Conservation (phyloP, 2,888 invertebrate species). For the Hemistola chrysoprasaria region DNA sequence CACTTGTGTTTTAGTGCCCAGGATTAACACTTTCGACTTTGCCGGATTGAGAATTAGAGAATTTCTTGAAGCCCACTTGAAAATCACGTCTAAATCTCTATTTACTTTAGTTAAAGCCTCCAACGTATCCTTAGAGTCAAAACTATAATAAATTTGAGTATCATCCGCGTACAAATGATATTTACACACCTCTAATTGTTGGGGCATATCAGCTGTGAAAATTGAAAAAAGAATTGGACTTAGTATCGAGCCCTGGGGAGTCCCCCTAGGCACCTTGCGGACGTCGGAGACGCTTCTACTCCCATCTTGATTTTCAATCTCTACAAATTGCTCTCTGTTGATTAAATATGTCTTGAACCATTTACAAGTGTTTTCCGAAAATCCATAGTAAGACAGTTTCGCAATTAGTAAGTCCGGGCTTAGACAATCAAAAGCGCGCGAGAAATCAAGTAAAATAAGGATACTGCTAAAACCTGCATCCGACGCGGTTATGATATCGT, state of each 20-base stretch:
- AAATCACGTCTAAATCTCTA: too few species aligned
- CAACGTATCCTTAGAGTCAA: too few species aligned
- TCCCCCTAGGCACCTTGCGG: background rate
- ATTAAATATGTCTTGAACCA: slow-evolving; percentile 16
- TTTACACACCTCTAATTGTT: too few species aligned
- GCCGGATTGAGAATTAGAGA: too few species aligned
- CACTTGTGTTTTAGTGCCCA: too few species aligned
- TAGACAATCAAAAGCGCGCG: slow-evolving; percentile 23
- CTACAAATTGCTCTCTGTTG: slow-evolving; percentile 3
- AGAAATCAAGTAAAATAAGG: slow-evolving; percentile 19
- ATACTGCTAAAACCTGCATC: slow-evolving; percentile 18
- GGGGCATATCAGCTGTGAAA: background rate
- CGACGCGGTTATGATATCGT: slow-evolving; percentile 21
- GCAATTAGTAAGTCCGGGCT: slow-evolving; percentile 9
- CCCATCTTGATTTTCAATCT: background rate
- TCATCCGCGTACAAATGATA: too few species aligned
- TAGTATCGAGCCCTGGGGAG: background rate
- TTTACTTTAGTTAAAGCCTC: too few species aligned
- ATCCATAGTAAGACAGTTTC: slow-evolving; percentile 11
- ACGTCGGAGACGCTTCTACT: background rate
- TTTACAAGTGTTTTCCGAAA: slow-evolving; percentile 1
- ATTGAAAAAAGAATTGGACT: background rate
- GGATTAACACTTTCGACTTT: too few species aligned
- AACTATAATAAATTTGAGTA: too few species aligned
- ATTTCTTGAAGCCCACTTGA: too few species aligned